Conservation (phyloP, 2,888 invertebrate species). For the Agriotes lineatus region DNA sequence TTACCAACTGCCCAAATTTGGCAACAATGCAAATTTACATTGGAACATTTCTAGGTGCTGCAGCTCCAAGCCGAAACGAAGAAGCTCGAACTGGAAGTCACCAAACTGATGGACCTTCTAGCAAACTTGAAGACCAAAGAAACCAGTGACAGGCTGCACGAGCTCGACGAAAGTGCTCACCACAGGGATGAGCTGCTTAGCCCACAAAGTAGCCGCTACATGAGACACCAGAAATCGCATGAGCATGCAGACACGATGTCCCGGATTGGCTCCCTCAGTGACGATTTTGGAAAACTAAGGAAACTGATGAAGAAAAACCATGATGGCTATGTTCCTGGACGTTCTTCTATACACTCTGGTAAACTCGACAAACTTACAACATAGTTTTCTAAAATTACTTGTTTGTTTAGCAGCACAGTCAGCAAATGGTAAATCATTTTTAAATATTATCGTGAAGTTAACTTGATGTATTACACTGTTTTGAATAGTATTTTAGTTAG, state of each 20-base stretch:
- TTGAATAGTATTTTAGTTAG: too few species aligned
- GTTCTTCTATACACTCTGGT: constrained; percentile 9
- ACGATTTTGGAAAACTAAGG: constrained; percentile 39
- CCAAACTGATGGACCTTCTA: constrained; percentile 53
- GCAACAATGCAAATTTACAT: too few species aligned
- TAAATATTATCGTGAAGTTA: too few species aligned
- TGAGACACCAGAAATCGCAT: constrained; percentile 18
- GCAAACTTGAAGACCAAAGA: constrained; percentile 43
- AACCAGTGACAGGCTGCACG: constrained; percentile 19
- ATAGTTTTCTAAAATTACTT: too few species aligned
- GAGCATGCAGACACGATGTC: constrained; percentile 8
- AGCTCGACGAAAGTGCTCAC: constrained; percentile 5
- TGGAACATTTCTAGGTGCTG: constrained; percentile 54
- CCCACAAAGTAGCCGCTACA: constrained; percentile 4
- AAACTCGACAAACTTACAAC: not conserved
- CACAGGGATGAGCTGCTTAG: not conserved
- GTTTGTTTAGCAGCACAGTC: too few species aligned
- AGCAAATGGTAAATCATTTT: too few species aligned
- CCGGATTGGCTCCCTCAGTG: not conserved
- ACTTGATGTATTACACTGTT: too few species aligned
- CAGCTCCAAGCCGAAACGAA: constrained; percentile 57
- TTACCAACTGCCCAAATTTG: too few species aligned
- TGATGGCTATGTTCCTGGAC: constrained; percentile 37
- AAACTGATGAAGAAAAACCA: constrained; percentile 25
- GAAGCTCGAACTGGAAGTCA: constrained; percentile 56